Conservation (phyloP, 2,888 invertebrate species). For the Choristoneura rosaceana region DNA sequence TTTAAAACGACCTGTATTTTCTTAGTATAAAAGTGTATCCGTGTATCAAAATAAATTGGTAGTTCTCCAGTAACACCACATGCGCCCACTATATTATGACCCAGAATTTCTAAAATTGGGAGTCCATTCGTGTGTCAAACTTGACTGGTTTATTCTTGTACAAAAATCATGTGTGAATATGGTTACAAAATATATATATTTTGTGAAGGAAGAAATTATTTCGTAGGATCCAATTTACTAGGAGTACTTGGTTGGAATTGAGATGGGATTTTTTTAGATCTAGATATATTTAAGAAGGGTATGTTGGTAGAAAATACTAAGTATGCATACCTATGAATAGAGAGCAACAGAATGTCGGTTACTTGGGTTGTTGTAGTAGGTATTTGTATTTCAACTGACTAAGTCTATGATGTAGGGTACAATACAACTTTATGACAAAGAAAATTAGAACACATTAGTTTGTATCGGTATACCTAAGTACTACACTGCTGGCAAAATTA, state of each 20-base stretch:
- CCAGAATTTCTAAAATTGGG: background rate
- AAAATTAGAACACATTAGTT: no score
- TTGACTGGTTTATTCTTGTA: conserved; percentile 22
- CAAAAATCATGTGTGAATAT: conserved; percentile 27
- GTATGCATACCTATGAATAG: background rate
- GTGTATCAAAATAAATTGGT: conserved; percentile 5
- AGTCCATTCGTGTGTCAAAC: background rate
- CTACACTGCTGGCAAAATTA: no score
- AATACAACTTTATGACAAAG: no score
- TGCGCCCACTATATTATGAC: background rate
- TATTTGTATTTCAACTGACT: no score
- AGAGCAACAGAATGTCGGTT: no score
- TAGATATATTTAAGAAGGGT: conserved; percentile 1
- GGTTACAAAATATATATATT: conserved; percentile 31
- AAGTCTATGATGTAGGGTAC: no score
- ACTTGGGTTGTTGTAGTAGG: no score
- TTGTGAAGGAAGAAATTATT: conserved; percentile 33
- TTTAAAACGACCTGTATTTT: conserved; percentile 11
- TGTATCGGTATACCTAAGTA: no score
- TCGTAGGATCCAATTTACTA: conserved; percentile 33
- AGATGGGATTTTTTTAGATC: conserved; percentile 9
- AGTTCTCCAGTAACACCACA: background rate
- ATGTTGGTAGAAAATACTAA: background rate
- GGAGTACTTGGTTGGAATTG: conserved; percentile 15
- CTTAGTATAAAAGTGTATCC: background rate